These are phyloP conservation scores for Neodontobutis hainanensis DNA, from an alignment of 2,113 vertebrate species.

Conservation along the genomic window DNA sequence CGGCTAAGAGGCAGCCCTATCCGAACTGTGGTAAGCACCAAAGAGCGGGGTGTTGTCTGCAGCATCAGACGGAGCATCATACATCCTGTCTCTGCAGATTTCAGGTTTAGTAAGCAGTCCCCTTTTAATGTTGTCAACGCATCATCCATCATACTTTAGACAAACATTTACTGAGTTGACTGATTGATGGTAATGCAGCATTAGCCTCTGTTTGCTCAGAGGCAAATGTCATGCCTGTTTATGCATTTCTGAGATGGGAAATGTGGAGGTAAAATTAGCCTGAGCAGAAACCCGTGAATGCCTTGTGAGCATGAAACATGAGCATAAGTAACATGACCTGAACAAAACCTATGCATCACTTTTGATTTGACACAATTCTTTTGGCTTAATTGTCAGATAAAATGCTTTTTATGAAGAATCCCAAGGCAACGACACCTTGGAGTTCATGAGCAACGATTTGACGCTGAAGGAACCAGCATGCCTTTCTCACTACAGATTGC, in stretches of 20 bases:
- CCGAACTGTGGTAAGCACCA: conserved; percentile 49
- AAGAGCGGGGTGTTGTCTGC: conserved; percentile 57
- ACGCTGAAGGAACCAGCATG: conserved; percentile 44
- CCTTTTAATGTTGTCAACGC: conserved; percentile 56
- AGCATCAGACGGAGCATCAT: conserved; percentile 55
- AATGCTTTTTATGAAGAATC: conserved; percentile 41
- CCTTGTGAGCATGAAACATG: neutral
- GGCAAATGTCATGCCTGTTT: conserved; percentile 55
- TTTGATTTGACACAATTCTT: conserved; percentile 30
- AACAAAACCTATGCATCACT: conserved; percentile 39
- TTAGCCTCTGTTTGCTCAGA: conserved; percentile 61
- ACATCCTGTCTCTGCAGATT: conserved; percentile 65
- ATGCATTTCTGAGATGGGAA: conserved; percentile 28
- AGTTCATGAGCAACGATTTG: conserved; percentile 71
- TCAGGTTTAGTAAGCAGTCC: conserved; percentile 60
- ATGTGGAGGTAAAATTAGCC: conserved; percentile 36
- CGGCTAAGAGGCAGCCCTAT: conserved; percentile 60
- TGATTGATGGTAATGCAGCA: conserved; percentile 67
- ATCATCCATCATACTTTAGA: conserved; percentile 71
- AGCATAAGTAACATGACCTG: conserved; percentile 3
- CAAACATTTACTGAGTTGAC: conserved; percentile 59
- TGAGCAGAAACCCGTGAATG: conserved; percentile 29
- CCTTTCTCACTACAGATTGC: conserved; percentile 68
- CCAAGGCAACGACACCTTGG: conserved; percentile 34
- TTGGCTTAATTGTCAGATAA: conserved; percentile 54